Evolutionary conservation across 2,797 vertebrate genomes (phyloP).

Genomic region (Falco berigora): DNA sequence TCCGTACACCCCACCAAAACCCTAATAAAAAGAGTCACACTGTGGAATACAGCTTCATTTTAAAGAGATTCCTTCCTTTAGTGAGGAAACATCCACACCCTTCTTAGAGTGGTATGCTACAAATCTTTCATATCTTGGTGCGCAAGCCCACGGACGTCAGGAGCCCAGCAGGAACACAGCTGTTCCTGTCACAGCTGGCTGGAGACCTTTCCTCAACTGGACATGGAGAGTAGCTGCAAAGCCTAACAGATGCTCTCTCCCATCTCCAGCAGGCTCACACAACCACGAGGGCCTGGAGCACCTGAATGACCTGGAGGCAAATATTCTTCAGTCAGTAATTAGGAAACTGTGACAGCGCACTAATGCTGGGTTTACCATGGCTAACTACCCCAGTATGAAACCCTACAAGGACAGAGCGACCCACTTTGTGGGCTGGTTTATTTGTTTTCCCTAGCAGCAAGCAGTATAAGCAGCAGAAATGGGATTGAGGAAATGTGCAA

Average conservation of each 20-base stretch:
- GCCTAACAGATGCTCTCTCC: not conserved
- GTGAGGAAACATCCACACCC: not conserved
- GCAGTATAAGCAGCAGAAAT: not conserved
- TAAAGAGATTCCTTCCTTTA: not conserved
- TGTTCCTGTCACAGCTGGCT: not conserved
- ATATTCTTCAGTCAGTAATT: not conserved
- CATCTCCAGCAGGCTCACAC: not conserved
- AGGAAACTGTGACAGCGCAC: not conserved
- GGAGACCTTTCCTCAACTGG: not conserved
- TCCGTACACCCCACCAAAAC: not conserved
- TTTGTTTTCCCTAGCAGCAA: not conserved
- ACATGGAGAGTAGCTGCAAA: not conserved
- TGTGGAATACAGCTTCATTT: not conserved
- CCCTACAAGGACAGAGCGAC: not conserved
- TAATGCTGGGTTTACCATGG: not conserved
- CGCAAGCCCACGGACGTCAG: not conserved
- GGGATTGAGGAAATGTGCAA: not conserved
- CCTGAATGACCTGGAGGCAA: not conserved
- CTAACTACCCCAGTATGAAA: not conserved
- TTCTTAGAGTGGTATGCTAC: not conserved
- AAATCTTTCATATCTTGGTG: not conserved
- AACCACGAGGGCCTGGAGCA: not conserved
- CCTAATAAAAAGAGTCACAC: not conserved
- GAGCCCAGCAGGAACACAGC: not conserved
- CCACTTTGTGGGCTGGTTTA: not conserved